Base-by-base conservation (phyloP, 2,888 invertebrate genomes). In the Megaustenia siamemsis region DNA sequence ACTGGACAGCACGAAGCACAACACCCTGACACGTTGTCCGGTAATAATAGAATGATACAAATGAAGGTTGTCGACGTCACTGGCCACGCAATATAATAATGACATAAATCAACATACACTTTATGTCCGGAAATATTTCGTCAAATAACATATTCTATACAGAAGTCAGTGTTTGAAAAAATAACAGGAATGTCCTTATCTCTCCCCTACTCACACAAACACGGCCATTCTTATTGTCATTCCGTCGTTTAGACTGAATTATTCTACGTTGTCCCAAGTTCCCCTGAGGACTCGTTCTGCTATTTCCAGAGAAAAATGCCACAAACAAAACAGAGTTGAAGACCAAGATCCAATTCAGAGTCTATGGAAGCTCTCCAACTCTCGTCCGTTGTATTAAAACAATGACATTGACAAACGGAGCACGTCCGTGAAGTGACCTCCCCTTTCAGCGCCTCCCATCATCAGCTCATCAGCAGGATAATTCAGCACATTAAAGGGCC, bases 401-500 rank as follows among this genome's bases (percentile, higher is more conserved):
- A 71, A 69, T 56, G 63, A 69, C 24, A 53, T 71, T 69, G 63
- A 21, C 53, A 81, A 71, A n/a, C 69, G 18, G 53, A 53, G n/a
- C 71, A 81, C 71, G 81, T 69, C 71, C 71, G 49, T 71, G 10
- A 8, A 53, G 53, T 38, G 56, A 49, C 79, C 80, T 69, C 53
- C 69, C 80, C 80, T 69, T 69, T 69, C 53, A 53, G 53, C 80
- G 53, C 35, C 32, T 81, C 53, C 66, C 80, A 69, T 81, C 80
- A 69, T 81, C 69, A 45, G 32, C 79, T 79, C 63, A 79, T 79
- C 79, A 60, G 32, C 35, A 38, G 32, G 49, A 81, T 81, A 81
- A 81, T 81, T 81, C 69, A 81, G 24, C 68, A 81, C 80, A 68
- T 81, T 81, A 66, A 81, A 81, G 80, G 69, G 80, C 45, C 86